Base-by-base conservation (phyloP, 1,140 invertebrate species). In the Myzus persicae region DNA sequence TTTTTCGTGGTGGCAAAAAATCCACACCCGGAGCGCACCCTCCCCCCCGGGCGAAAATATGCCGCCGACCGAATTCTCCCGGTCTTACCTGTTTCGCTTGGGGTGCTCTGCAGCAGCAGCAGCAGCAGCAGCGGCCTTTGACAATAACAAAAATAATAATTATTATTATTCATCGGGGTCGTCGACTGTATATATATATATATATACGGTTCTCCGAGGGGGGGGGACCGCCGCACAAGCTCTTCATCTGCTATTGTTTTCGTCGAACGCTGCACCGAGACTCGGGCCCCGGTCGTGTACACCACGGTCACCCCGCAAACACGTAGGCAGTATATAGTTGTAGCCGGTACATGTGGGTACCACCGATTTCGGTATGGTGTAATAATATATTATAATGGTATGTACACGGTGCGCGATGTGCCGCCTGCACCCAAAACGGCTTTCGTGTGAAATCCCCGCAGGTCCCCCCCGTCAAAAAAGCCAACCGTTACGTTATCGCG, bases 31-130 rank as follows among this genome's bases (percentile, higher is more conserved):
- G 1, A 1, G 38, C 9, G 38, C 42, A 31, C 51, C 51, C 90
- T 40, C 26, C 22, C 88, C 54, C 36, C 40, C 31, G 20, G 20
- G 4, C 38, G n/a, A 42, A n/a, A n/a, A n/a, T n/a, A 11, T 20
- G 36, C 44, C 22, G 42, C 42, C 51, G 22, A 90, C 44, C n/a
- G 90, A 91, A 46, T 38, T 82, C 90, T 48, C 67, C 81, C 54
- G 91, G 91, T 93, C 31, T 93, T 93, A 93, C 91, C 91, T 93
- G 91, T 93, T 93, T 93, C 44, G 22, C 22, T 31, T n/a, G 67
- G 90, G 90, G 76, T 36, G 59, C 42, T 46, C 36, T 92, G 59
- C 59, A 76, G 59, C n/a, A 18, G 11, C 5, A 4, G n/a, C n/a
- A n/a, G n/a, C n/a, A n/a, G n/a, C n/a, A n/a, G n/a, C n/a, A n/a